Base-by-base conservation (phyloP, 2,888 invertebrate species). In the Drosophila eohydei region DNA sequence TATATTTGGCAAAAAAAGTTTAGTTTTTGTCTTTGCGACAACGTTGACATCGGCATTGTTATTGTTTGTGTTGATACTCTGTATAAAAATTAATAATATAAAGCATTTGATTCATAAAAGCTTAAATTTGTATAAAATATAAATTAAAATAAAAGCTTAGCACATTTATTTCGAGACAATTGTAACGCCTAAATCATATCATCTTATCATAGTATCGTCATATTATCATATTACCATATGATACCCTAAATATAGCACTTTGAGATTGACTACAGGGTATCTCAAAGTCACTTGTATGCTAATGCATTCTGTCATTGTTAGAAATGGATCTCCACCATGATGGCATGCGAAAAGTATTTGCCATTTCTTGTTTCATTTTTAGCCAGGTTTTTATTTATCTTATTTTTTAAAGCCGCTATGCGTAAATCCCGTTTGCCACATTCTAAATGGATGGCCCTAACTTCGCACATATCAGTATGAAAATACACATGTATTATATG, bases 1-100 rank as follows among this genome's bases (percentile, higher is more conserved):
- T 55, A 48, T 50, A 54, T 61, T 68, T 74, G 65, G 60, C 57
- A 74, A 67, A 62, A 69, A 74, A 74, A 63, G 68, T 78, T 74
- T 68, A 67, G 79, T 74, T 79, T 73, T 65, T 73, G 46, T 69
- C 40, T 57, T 55, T 55, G 26, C 46, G 30, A 40, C 41, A 61
- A 34, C 48, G 46, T 46, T 65, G 48, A 14, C 46, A 55, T 41
- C 40, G 63, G 26, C 48, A 54, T 63, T 70, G 64, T 62, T 78
- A 56, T 46, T 55, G 38, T 63, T 8, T 58, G 16, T 26, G 26
- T 3, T 0, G 9, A 59, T 69, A 69, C 75, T 57, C 72, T 66
- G 26, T 44, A 9, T 3, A 5, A 26, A 32, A 34, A 21, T 26
- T 14, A 36, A 30, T 21, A 21, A 12, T 9, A 1, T 8, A 3